These are phyloP conservation scores for Chironomus tentans DNA, from an alignment of 2,888 invertebrate species.

Conservation along the genomic window DNA sequence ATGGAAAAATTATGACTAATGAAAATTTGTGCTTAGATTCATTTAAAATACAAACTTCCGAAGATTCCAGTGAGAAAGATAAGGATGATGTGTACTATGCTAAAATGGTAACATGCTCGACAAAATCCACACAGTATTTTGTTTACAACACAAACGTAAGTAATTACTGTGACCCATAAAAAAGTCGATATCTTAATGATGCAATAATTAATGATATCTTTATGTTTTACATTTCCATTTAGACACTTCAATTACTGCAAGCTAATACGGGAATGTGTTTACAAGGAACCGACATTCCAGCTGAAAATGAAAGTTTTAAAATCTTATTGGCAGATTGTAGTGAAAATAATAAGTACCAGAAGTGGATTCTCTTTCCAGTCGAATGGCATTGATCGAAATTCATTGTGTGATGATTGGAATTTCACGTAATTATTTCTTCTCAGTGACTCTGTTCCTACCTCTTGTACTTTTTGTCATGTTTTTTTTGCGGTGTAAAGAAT, in stretches of 20 bases:
- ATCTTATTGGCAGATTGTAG: constrained; percentile 11
- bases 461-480: neutral
- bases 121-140: constrained; percentile 21
- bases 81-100: constrained; percentile 13
- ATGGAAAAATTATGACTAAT: constrained; percentile 42
- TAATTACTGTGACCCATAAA: neutral
- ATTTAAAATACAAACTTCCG: constrained; percentile 15
- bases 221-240: neutral
- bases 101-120: constrained; percentile 24
- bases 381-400: constrained; percentile 23
- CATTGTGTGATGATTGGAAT: neutral
- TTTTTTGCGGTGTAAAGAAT: neutral
- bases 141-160: constrained; percentile 24
- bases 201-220: neutral
- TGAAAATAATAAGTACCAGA: constrained; percentile 26
- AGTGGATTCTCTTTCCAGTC: constrained; percentile 27
- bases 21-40: constrained; percentile 25
- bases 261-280: constrained; percentile 22
- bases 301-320: constrained; percentile 24
- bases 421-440: neutral
- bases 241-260: constrained; percentile 25
- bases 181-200: neutral
- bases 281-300: constrained; percentile 17
- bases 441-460: neutral
- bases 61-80: constrained; percentile 12